Evolutionary conservation across 2,113 vertebrate genomes (phyloP).

Genomic region (Bungarus multicinctus): DNA sequence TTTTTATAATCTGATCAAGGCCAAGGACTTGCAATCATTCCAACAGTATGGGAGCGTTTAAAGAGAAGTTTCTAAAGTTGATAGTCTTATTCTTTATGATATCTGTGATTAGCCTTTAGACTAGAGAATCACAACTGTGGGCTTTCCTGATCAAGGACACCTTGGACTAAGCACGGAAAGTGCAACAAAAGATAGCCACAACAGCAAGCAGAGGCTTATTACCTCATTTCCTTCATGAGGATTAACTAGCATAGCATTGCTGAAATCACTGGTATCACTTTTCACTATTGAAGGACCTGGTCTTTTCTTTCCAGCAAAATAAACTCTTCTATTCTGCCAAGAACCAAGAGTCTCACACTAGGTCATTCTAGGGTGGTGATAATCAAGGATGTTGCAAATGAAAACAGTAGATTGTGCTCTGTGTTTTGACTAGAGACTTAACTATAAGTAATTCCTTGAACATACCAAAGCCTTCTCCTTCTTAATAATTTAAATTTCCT

Average conservation of each 20-base stretch:
- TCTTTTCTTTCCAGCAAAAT: neutral
- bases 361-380: neutral
- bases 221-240: neutral
- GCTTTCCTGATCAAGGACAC: slow-evolving; percentile 10
- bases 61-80: neutral
- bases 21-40: neutral
- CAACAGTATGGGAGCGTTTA: neutral
- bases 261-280: slow-evolving; percentile 3
- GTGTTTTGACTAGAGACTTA: slow-evolving; percentile 52
- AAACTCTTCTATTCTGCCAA: neutral
- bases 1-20: neutral
- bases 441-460: slow-evolving; percentile 40
- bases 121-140: neutral
- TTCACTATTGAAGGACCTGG: neutral
- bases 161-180: neutral
- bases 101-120: neutral
- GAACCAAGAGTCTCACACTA: neutral
- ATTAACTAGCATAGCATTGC: neutral
- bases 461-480: slow-evolving; percentile 41
- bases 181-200: neutral
- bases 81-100: too few relatives aligned
- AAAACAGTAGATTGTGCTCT: slow-evolving; percentile 29
- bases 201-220: neutral
- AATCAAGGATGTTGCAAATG: neutral
- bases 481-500: slow-evolving; percentile 41